A percentile compares a stretch with the other conserved stretches of the same genome.
Conservation (phyloP, 2,888 invertebrate species). For the Acanthosoma haemorrhoidale region DNA sequence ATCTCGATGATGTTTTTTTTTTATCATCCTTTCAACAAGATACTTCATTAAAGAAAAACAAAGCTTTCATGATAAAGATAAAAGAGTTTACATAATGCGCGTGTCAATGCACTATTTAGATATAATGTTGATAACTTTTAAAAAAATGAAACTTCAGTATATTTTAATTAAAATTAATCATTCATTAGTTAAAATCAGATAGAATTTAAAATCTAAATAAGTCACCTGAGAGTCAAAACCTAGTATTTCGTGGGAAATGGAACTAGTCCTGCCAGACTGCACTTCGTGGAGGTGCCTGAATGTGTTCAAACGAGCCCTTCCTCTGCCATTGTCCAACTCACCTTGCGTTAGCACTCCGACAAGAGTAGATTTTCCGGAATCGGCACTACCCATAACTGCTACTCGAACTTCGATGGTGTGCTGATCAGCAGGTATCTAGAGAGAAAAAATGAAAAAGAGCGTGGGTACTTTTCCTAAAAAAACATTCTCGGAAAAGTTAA, state of each 20-base stretch:
- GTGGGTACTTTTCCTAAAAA: too few species aligned
- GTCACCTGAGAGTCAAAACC: slow-evolving; percentile 78
- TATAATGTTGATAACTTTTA: too few species aligned
- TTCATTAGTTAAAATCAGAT: too few species aligned
- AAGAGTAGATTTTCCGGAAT: slow-evolving; percentile 95
- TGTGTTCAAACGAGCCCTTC: slow-evolving; percentile 90
- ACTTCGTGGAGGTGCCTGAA: slow-evolving; percentile 94
- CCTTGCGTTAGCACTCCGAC: slow-evolving; percentile 95
- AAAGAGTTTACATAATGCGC: too few species aligned
- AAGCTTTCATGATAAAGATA: too few species aligned
- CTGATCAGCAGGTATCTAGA: slow-evolving; percentile 69
- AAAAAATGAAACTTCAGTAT: not conserved
- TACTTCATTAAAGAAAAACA: too few species aligned
- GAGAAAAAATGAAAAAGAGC: not conserved
- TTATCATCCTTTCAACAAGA: too few species aligned
- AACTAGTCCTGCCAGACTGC: slow-evolving; percentile 86
- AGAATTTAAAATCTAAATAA: too few species aligned
- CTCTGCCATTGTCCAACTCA: slow-evolving; percentile 90
- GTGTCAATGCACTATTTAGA: too few species aligned
- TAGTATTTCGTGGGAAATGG: slow-evolving; percentile 91
- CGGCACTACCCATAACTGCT: slow-evolving; percentile 91
- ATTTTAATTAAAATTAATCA: too few species aligned
- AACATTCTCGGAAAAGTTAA: too few species aligned
- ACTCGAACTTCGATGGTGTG: slow-evolving; percentile 84
- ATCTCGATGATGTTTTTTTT: too few species aligned